Conservation (phyloP, 2,888 invertebrate species). For the Crossocerus cetratus region DNA sequence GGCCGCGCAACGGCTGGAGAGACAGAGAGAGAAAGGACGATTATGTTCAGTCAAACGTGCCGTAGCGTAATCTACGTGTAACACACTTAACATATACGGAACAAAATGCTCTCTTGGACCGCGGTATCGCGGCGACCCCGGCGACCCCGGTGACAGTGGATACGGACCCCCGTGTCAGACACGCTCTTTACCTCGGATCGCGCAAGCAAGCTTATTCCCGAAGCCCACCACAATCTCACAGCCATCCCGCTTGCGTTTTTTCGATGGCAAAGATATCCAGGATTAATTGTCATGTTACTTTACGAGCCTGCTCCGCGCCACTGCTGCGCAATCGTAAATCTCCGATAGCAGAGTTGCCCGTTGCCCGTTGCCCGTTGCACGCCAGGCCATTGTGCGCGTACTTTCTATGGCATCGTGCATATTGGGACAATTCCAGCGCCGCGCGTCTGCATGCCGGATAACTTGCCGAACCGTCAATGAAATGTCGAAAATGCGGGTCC, state of each 20-base stretch:
- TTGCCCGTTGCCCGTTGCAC: no score
- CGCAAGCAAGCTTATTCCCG: neutral
- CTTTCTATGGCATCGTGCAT: no score
- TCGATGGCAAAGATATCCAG: neutral
- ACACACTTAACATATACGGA: conserved; percentile 59
- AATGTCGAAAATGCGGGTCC: no score
- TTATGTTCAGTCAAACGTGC: conserved; percentile 59
- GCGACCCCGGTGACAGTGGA: conserved; percentile 17
- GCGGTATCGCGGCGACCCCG: conserved; percentile 30
- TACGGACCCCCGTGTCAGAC: conserved; percentile 4
- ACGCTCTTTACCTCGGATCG: conserved; percentile 3
- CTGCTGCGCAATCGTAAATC: neutral
- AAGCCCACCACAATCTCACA: neutral
- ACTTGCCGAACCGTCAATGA: no score
- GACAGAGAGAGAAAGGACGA: no score
- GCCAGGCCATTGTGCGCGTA: no score
- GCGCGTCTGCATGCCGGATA: no score
- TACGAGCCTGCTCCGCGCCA: neutral
- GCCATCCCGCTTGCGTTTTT: neutral
- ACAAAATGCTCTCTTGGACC: conserved; percentile 38
- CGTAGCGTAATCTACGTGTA: conserved; percentile 59
- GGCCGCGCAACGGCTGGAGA: conserved; percentile 58
- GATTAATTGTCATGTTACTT: conserved; percentile 2
- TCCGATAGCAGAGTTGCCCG: neutral
- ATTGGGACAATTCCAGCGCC: no score